Evolutionary conservation across 2,797 vertebrate species (phyloP), one percentile per base, ranked within the genome.

Genomic region (Tragelaphus eurycerus): DNA sequence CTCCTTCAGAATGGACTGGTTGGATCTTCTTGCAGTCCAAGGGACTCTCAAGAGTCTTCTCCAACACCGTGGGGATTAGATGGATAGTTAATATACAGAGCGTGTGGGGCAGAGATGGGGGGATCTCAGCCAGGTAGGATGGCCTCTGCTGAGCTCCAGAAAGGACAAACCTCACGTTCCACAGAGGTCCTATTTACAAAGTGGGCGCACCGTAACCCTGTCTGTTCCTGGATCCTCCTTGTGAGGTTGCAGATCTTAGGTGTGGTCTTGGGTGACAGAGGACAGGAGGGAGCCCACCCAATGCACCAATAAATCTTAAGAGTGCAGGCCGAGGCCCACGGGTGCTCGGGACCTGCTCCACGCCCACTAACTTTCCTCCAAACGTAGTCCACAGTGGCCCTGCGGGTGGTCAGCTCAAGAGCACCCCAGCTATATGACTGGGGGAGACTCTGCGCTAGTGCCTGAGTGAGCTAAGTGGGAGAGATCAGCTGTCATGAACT

Each of bases 171-270:
- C 48, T 19, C 19, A 0, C 0, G 7, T 1, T 25, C 57, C 8
- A 19, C 0, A 0, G 10, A 15, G 38, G 54, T 1, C 38, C 54
- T 4, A 0, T 2, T n/a, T 19, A 5, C 3, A 19, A 38, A 31
- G 38, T 23, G 2, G 0, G 23, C 8, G 4, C 6, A 1, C 52
- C 0, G 0, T 1, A 3, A 7, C 27, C 52, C 23, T 6, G 9
- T 57, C 38, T 8, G 27, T 2, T 19, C 29, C 43, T 3, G 1
- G 29, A 0, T 1, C 9, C 34, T 23, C 64, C 27, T n/a, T 0
- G 17, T 0, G 48, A 57, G 88, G 38, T 17, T 8, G 7, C 16
- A 1, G 27, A 31, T 67, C 48, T 5, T 50, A 4, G 27, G 17
- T 1, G 19, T 25, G 9, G 60, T 27, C 50, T 27, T 3, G 7